Conservation (phyloP, 2,113 vertebrate genomes). For the Numida meleagris region DNA sequence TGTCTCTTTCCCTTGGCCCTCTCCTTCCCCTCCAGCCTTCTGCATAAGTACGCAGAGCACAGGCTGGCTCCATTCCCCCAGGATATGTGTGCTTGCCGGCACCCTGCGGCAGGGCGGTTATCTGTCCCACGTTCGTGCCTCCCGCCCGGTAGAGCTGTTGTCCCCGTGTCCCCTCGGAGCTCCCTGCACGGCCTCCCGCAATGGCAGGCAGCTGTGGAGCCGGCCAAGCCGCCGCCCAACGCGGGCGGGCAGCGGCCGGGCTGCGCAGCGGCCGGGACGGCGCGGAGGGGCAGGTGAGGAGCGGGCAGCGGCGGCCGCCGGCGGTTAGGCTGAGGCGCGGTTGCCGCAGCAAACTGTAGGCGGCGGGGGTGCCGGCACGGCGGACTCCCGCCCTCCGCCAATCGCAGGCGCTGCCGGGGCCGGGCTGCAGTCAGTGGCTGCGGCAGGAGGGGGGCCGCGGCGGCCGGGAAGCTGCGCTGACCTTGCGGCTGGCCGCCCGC, state of each 20-base stretch:
- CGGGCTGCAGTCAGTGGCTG: neutral
- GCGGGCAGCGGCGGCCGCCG: too few species aligned
- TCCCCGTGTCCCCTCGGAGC: neutral
- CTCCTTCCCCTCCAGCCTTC: neutral
- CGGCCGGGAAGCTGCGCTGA: neutral
- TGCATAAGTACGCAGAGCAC: neutral
- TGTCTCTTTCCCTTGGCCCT: neutral
- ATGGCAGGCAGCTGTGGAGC: rapidly evolving
- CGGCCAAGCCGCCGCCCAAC: neutral
- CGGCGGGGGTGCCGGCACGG: neutral
- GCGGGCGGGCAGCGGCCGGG: neutral
- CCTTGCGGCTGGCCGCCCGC: neutral
- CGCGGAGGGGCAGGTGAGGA: neutral
- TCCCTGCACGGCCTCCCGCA: neutral
- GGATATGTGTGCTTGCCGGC: neutral
- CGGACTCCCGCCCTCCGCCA: neutral
- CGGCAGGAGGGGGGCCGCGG: too few species aligned
- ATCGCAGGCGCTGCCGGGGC: neutral
- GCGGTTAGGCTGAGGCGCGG: neutral
- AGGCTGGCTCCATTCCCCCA: neutral
- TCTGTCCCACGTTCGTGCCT: rapidly evolving
- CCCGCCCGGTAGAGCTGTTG: too few species aligned
- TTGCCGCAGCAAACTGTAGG: neutral
- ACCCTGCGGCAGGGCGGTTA: rapidly evolving
- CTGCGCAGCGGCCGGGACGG: neutral